Evolutionary conservation across 2,113 vertebrate genomes (phyloP).

Genomic region (Oncorhynchus masou): DNA sequence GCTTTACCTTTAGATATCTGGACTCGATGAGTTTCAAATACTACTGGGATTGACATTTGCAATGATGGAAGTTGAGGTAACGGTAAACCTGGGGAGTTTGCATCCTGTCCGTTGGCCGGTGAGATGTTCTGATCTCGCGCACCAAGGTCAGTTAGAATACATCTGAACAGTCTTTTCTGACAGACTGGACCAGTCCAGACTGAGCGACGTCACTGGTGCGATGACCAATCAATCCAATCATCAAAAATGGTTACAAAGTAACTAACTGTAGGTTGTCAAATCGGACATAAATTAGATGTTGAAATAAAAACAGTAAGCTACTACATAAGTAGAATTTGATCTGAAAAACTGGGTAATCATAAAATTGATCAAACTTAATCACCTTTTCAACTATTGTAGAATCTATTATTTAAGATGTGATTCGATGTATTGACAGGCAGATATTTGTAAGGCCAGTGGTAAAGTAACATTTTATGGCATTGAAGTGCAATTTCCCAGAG

Average conservation of each 20-base stretch:
- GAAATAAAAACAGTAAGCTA: too few relatives aligned
- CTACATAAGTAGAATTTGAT: too few relatives aligned
- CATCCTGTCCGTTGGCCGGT: conserved; percentile 36
- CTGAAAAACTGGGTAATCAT: too few relatives aligned
- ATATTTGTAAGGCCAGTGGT: too few relatives aligned
- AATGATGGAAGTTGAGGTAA: background rate
- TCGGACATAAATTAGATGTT: too few relatives aligned
- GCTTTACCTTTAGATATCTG: conserved; percentile 66
- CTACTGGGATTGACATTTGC: conserved; percentile 6
- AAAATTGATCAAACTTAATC: too few relatives aligned
- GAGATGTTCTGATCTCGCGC: background rate
- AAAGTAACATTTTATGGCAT: too few relatives aligned
- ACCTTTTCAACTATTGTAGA: too few relatives aligned
- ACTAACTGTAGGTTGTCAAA: background rate
- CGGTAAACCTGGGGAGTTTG: conserved; percentile 16
- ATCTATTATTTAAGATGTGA: too few relatives aligned
- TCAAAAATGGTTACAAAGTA: background rate
- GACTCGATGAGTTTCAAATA: conserved; percentile 40
- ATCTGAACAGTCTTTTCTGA: background rate
- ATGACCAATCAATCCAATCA: conserved; percentile 36
- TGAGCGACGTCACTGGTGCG: background rate
- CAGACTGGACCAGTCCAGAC: background rate
- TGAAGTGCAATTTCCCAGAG: too few relatives aligned
- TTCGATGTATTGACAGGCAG: too few relatives aligned
- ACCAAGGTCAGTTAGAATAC: conserved; percentile 56